Evolutionary conservation across 2,113 vertebrate species (phyloP).

Genomic region (Noctilio leporinus): DNA sequence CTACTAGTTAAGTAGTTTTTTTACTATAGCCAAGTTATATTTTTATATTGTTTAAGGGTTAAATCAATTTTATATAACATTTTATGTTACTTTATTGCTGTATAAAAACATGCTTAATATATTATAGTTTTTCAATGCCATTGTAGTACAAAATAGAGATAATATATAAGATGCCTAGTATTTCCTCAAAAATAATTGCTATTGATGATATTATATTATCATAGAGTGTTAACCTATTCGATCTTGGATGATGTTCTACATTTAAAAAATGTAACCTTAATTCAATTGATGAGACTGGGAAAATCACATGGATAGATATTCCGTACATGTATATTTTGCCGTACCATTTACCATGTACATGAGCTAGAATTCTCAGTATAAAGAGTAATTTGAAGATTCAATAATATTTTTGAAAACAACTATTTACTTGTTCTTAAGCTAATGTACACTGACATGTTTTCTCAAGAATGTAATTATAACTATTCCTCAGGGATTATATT

Average conservation of each 20-base stretch:
- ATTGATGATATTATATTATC: neutral
- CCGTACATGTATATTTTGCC: neutral
- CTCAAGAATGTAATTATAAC: conserved; percentile 17
- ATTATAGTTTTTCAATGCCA: neutral
- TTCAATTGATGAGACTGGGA: neutral
- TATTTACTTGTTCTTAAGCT: conserved; percentile 5
- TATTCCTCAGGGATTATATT: neutral
- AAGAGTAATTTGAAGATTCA: neutral
- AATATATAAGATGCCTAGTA: neutral
- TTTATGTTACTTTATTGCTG: neutral
- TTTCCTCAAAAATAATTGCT: neutral
- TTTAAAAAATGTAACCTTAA: neutral
- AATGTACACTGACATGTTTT: neutral
- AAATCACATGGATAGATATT: neutral
- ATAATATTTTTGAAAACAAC: neutral
- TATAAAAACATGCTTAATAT: neutral
- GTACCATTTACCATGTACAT: neutral
- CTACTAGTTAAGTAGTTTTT: neutral
- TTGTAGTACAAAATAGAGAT: neutral
- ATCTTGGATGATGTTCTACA: neutral
- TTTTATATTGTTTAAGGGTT: neutral
- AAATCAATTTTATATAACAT: neutral
- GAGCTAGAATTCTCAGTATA: neutral
- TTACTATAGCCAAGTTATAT: neutral
- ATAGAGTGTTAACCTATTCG: neutral